Base-by-base conservation (phyloP, 2,797 vertebrate genomes). In the Acanthurus leucopareius region DNA sequence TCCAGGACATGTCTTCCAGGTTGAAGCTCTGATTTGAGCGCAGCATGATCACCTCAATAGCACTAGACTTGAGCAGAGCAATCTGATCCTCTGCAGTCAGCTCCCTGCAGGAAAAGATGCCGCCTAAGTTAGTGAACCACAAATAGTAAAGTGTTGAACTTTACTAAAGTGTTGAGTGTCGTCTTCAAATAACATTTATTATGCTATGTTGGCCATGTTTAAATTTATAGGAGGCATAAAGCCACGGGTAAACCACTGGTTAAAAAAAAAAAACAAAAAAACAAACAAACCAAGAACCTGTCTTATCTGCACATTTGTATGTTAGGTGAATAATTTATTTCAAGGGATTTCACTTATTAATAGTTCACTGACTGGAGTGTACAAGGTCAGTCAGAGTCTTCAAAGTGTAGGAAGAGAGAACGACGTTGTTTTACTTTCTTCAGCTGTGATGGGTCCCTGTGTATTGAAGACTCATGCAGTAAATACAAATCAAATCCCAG, bases 1-100 rank as follows among this genome's bases (percentile, higher is more conserved):
- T 97, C 98, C 98, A 99, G 45, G 96, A 95, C 98, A 99, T 99
- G 88, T 99, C 97, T 10, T 99, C 97, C 68, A 97, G 85, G 85
- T 91, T 96, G 93, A 99, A 99, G 59, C 97, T 98, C 91, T 99
- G 95, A 91, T 99, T 99, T 17, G 98, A 99, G 57, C 98, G 96
- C 73, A 99, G 91, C 98, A 99, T 99, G 90, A 99, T 99, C 85
- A 99, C 97, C 93, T 99, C 98, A 0, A 99, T 99, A 89, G 96
- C 97, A 0, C 98, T 98, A 60, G 97, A 99, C 89, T 99, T 99
- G 32, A 99, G 94, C 89, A 99, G 93, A 44, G 97, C 97, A 0
- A 99, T 99, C 96, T 99, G 98, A 92, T 99, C 98, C 67, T 99
- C 98, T 0, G 97, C 95, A 2, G 95, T 95, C 88, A 99, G 96